Evolutionary conservation across 2,797 vertebrate species (phyloP), one percentile per base, ranked within the genome.

Genomic region (Myotis myotis): DNA sequence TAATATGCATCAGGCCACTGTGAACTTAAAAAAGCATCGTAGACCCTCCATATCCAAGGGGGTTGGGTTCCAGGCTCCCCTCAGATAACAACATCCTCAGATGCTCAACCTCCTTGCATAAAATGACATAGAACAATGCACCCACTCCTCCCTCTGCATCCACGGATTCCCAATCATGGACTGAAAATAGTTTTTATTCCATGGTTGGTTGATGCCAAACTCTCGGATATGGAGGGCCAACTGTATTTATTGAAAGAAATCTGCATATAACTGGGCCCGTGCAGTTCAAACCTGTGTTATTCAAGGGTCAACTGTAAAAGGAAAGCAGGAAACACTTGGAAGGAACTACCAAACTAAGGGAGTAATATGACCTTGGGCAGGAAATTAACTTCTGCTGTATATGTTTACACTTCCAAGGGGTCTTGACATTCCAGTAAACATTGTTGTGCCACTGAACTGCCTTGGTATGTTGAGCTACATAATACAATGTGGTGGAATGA

Each of bases 361-460:
- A 74, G 84, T 57, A 80, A 60, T 78, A 66, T 22, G 95, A 93
- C 80, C 72, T 22, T 60, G 33, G 51, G n/a, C 25, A 87, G 89
- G 85, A 95, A 94, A 94, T 95, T 55, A 95, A 83, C 57, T 95
- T 94, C 60, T 66, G 79, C 72, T 81, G 13, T 74, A n/a, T 83
- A 11, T 28, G 78, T 93, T 93, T 87, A 87, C 15, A 74, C 66
- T 23, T 36, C 8, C 71, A 72, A 33, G 41, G 57, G 75, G 60
- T 49, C 80, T 55, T 62, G 30, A 41, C 60, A 44, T 74, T 90
- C 78, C 33, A 44, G 84, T 16, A 75, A 89, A 76, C 51, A 10
- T 19, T 71, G 49, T 23, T 23, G 74, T 81, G 71, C 80, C 60
- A 41, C 80, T 51, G 84, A 91, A 71, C 12, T 80, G 44, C 82